Percentiles rank a stretch among this genome's conserved stretches.
phyloP scores from a whole-genome alignment of 2,113 vertebrate genomes.

The Leiothrix lutea region DNA sequence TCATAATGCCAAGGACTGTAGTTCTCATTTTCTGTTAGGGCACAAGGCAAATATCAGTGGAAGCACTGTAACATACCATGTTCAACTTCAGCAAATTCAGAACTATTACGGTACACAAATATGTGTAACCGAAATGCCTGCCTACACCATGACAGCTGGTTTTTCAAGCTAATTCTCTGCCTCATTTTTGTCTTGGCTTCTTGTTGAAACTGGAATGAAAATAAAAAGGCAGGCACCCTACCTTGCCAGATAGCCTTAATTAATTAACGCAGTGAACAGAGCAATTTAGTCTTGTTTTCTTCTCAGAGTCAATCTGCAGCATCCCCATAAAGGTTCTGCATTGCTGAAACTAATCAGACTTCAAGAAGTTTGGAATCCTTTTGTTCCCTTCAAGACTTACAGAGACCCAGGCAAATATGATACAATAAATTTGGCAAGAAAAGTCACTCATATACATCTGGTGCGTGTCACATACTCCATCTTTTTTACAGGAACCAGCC shows the following conservation, averaged over 20 bases:
- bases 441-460: not conserved
- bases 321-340: not conserved
- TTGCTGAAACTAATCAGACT: constrained; percentile 8
- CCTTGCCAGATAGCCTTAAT: not conserved
- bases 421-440: not conserved
- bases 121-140: not conserved
- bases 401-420: not conserved
- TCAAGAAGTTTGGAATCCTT: not conserved
- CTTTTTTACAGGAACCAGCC: not conserved
- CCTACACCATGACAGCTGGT: constrained; percentile 9
- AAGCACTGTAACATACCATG: fast-evolving
- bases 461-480: not conserved
- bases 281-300: not conserved
- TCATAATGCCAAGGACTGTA: not conserved
- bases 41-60: not conserved
- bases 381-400: constrained; percentile 23
- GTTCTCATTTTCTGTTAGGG: not conserved
- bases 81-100: not conserved
- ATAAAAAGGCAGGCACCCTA: not conserved
- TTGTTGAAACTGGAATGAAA: not conserved
- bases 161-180: not conserved
- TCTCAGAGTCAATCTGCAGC: not conserved
- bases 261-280: constrained; percentile 4
- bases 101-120: not conserved
- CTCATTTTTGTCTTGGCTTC: not conserved